Evolutionary conservation across 2,113 vertebrate species (phyloP).

Genomic region (Dipodomys merriami): DNA sequence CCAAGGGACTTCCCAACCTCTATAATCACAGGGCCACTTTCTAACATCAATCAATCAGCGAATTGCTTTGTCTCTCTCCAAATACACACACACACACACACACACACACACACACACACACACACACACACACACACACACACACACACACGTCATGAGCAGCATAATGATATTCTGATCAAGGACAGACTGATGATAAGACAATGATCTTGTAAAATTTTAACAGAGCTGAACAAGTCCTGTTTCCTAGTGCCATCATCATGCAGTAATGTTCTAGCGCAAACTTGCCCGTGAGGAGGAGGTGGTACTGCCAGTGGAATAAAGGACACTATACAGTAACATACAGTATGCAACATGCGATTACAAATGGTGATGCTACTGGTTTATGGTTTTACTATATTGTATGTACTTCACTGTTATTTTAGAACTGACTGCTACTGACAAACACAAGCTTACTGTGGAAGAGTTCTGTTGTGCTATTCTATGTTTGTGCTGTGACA

Average conservation of each 20-base stretch:
- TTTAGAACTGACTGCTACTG: neutral
- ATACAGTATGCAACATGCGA: neutral
- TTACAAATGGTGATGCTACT: neutral
- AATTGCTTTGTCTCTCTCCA: too few relatives aligned
- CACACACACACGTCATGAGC: neutral
- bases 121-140: too few relatives aligned
- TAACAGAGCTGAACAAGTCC: neutral
- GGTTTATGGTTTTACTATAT: neutral
- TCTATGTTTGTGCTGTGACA: neutral
- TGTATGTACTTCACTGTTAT: neutral
- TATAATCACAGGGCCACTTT: neutral
- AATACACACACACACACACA: too few relatives aligned
- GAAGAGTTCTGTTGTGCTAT: neutral
- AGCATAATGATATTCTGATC: neutral
- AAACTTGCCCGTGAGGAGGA: too few relatives aligned
- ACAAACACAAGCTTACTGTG: neutral
- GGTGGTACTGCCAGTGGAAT: neutral
- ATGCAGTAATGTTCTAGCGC: neutral
- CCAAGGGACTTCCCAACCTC: neutral
- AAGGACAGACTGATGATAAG: neutral
- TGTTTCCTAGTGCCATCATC: neutral
- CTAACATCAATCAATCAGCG: too few relatives aligned
- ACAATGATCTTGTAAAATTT: neutral
- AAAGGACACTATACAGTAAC: neutral
- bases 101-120: too few relatives aligned